Base-by-base conservation (phyloP, 2,888 invertebrate genomes). In the Leptopilina drosophilae region DNA sequence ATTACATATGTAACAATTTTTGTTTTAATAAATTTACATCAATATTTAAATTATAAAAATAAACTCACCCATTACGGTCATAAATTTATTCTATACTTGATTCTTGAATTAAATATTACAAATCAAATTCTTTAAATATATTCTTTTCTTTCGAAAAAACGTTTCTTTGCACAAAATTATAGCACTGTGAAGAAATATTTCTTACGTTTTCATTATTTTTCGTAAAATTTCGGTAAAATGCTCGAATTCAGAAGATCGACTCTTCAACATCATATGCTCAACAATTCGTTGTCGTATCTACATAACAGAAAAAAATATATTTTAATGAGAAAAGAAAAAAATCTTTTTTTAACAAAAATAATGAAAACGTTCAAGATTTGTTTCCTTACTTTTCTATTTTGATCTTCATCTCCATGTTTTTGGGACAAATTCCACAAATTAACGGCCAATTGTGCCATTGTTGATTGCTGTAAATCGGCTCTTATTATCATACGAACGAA, bases 341-440 rank as follows among this genome's bases (percentile, higher is more conserved):
- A 40, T n/a, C 20, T 15, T 64, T 46, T 20, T 11, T 53, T 62
- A 40, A 8, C 2, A 62, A 59, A 42, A 42, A 1, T n/a, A n/a
- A n/a, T n/a, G 2, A 42, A 6, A 8, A 76, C 2, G 46, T 1
- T 6, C 6, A 65, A 11, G 1, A 0, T 26, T 76, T 14, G 59
- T 65, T 62, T 46, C 20, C 79, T 91, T 90, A 93, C 93, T 84
- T 90, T 91, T 40, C 92, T 85, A 90, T 94, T 94, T 5, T 90
- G 88, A 89, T 95, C 95, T 26, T 93, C 87, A 49, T 92, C 92
- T 5, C 93, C 91, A 87, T 95, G 93, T 91, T 96, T 97, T 84
- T 95, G 94, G 20, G 96, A 94, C 83, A 98, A 92, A 88, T 95
- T 94, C 97, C 98, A 98, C 65, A 98, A 93, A 92, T 97, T 97